phyloP scores from a whole-genome alignment of 2,797 vertebrate species.

The Rhynchotus rufescens region DNA sequence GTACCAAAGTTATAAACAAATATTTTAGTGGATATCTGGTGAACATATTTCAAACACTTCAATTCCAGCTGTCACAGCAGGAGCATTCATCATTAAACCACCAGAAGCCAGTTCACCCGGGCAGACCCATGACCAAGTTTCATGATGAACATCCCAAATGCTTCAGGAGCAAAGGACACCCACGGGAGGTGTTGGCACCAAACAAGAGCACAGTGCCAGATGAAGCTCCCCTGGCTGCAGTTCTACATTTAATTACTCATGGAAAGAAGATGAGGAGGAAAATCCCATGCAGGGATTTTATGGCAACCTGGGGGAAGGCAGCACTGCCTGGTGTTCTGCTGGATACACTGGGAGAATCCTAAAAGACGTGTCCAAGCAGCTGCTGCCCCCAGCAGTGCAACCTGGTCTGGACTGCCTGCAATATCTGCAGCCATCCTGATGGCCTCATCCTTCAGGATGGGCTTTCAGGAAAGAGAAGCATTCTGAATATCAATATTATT shows the following conservation, averaged over 20 bases:
- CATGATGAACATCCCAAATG: not conserved
- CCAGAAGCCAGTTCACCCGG: accelerated
- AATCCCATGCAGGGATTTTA: not conserved
- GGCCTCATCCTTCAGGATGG: not conserved
- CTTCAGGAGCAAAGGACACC: not conserved
- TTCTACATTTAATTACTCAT: not conserved
- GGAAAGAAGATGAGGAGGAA: not conserved
- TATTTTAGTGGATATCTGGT: not conserved
- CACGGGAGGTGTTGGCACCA: not conserved
- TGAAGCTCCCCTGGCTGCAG: not conserved
- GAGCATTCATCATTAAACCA: not conserved
- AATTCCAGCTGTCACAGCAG: not conserved
- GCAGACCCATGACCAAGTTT: not conserved
- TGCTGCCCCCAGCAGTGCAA: not conserved
- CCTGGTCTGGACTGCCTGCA: not conserved
- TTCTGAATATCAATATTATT: not conserved
- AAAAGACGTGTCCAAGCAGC: not conserved
- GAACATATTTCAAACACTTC: not conserved
- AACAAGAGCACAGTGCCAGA: no score
- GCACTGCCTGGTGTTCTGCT: not conserved
- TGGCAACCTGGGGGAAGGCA: not conserved
- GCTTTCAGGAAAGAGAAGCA: not conserved
- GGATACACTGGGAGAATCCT: not conserved
- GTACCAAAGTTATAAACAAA: not conserved
- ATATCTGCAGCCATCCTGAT: not conserved